Evolutionary conservation across 2,888 invertebrate genomes (phyloP), one percentile per base, ranked within the genome.

Genomic region (Mimumesa dahlbomi): DNA sequence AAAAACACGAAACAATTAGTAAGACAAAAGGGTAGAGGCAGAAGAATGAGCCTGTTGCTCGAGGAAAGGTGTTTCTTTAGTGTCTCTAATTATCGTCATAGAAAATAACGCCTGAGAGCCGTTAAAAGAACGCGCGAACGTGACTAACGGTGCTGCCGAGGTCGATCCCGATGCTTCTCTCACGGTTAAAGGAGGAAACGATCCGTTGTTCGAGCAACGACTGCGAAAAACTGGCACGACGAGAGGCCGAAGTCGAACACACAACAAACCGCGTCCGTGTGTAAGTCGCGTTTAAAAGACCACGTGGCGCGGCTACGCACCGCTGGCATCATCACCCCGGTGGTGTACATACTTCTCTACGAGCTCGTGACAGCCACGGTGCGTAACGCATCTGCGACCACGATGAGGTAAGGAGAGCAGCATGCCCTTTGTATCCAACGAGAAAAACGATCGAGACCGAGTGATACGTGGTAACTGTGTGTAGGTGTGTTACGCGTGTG

Each of bases 161-260:
- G 71, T 50, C 34, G 65, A 31, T n/a, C 14, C 3, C 45, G 40
- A 14, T 42, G 53, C 43, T 57, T 54, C 46, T 66, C 66, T 46
- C 22, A 22, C 57, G 59, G 42, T 57, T 31, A 46, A 36, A 63
- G n/a, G 69, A 73, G 76, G 76, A 77, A 76, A 49, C 65, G 69
- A 59, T 54, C 65, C 66, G 72, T 63, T 67, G 75, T 67, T 67
- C 68, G 50, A 59, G 59, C 43, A 16, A 48, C 7, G 31, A 53
- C 52, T 19, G 65, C 19, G 72, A 75, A 75, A 75, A 75, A 75
- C 72, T 75, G 46, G 76, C 73, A 54, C 63, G 64, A 21, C 63
- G 18, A 50, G 40, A 6, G 29, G 16, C 38, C 59, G 31, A 18
- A 54, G 63, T 31, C 56, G 56, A n/a, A 34, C 22, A 52, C 45